Evolutionary conservation across 1,140 invertebrate genomes (phyloP).

Genomic region (Gonatopus flavifemur): DNA sequence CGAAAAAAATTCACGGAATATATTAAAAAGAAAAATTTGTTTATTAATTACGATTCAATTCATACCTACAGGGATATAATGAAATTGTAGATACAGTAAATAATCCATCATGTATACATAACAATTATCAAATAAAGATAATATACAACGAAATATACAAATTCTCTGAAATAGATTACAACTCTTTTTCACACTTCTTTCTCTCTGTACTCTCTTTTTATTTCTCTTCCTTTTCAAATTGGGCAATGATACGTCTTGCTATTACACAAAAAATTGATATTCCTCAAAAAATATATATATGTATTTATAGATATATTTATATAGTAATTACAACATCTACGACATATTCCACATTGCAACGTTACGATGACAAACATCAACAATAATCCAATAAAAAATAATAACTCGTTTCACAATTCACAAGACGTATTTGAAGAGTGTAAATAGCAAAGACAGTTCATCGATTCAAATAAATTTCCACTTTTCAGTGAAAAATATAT

Average conservation of each 20-base stretch:
- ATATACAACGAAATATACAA: constrained; percentile 49
- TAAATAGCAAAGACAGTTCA: constrained; percentile 20
- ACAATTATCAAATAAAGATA: constrained; percentile 38
- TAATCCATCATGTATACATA: constrained; percentile 33
- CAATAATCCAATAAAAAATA: no score
- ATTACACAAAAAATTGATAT: constrained; percentile 9
- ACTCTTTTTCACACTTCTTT: constrained; percentile 27
- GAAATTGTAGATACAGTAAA: constrained; percentile 31
- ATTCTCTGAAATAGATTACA: constrained; percentile 28
- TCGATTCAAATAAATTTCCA: constrained; percentile 3
- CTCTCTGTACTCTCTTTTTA: constrained; percentile 5
- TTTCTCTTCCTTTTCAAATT: no score
- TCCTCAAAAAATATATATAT: no score
- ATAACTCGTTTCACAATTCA: constrained; percentile 12
- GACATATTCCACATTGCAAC: no score
- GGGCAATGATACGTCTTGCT: constrained; percentile 19
- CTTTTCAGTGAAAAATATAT: constrained; percentile 21
- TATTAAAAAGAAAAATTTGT: constrained; percentile 23
- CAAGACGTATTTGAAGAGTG: constrained; percentile 12
- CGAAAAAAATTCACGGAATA: no score
- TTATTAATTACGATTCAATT: constrained; percentile 47
- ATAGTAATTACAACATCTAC: not conserved
- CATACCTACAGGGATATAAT: constrained; percentile 35
- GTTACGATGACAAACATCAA: no score
- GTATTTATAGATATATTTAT: not conserved